These are phyloP conservation scores for Sphaerodactylus townsendi DNA, from an alignment of 2,113 vertebrate genomes.

Conservation along the genomic window DNA sequence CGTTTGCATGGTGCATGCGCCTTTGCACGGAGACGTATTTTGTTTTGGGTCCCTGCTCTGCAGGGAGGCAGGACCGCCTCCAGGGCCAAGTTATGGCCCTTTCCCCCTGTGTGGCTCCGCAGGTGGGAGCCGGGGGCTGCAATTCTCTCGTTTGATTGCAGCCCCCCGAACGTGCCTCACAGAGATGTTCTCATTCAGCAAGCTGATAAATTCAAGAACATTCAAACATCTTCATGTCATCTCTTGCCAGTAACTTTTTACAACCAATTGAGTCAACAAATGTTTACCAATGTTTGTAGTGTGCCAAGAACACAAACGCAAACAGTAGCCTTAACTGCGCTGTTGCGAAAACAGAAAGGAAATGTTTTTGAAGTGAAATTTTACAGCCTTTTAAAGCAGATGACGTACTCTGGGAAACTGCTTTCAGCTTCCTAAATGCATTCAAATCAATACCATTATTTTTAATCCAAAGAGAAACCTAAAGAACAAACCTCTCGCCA, in stretches of 20 bases:
- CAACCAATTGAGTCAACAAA: not conserved
- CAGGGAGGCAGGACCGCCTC: no score
- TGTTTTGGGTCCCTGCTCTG: no score
- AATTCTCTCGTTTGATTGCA: no score
- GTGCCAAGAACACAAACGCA: not conserved
- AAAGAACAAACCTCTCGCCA: not conserved
- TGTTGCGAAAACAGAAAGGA: not conserved
- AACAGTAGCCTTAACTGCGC: not conserved
- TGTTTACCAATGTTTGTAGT: not conserved
- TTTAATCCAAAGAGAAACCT: not conserved
- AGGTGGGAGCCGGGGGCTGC: no score
- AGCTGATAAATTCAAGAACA: not conserved
- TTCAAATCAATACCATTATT: not conserved
- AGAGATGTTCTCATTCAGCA: not conserved
- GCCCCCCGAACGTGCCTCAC: no score
- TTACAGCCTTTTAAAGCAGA: not conserved
- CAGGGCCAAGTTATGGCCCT: no score
- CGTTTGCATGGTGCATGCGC: no score
- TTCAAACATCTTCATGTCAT: not conserved
- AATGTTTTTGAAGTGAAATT: not conserved
- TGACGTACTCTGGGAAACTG: not conserved
- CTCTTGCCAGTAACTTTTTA: not conserved
- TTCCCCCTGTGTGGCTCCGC: no score
- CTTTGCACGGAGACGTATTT: no score
- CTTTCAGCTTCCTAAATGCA: not conserved